Evolutionary conservation across 2,888 invertebrate genomes (phyloP), one percentile per base, ranked within the genome.

Genomic region (Teinopalpus imperialis): DNA sequence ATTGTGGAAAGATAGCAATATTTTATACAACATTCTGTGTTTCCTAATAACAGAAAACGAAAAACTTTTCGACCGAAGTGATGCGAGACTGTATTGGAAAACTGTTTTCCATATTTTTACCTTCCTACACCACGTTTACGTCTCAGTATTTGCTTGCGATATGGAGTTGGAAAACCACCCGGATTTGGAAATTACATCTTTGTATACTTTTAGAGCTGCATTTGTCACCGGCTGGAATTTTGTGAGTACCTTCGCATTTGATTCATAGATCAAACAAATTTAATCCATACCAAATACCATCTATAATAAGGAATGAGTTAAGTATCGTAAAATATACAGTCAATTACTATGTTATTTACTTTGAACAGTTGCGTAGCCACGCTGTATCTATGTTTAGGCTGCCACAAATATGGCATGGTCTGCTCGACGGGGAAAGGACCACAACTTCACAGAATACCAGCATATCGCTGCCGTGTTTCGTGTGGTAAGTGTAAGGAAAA

Each of bases 31-130:
- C 13, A 42, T 85, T 37, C 47, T 86, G 27, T 81, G 85, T 42
- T 81, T 82, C 60, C 59, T 86, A 0, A 81, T 86, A 47, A 77
- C 80, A 0, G 82, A 86, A 67, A 83, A 86, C 34, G 82, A 83
- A 40, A 83, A 83, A 8, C 58, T 82, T 0, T 83, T 82, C 8
- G 78, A 83, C 45, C 59, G 79, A 3, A 82, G 69, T 60, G 83
- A 83, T 8, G 61, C 74, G 0, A 72, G 63, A 18, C 51, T 85
- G 21, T 86, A 86, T 23, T 85, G 82, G 86, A 66, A 66, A 0
- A 85, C 83, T 0, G 81, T 85, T 0, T 63, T 70, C 1, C 83
- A 82, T 41, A 49, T 74, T 1, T 65, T 74, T 23, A 56, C 54
- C 0, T 51, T 75, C 0, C 29, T 67, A 0, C 83, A 85, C 8